phyloP scores from a whole-genome alignment of 2,797 vertebrate species.

The Tauraco hartlaubi region DNA sequence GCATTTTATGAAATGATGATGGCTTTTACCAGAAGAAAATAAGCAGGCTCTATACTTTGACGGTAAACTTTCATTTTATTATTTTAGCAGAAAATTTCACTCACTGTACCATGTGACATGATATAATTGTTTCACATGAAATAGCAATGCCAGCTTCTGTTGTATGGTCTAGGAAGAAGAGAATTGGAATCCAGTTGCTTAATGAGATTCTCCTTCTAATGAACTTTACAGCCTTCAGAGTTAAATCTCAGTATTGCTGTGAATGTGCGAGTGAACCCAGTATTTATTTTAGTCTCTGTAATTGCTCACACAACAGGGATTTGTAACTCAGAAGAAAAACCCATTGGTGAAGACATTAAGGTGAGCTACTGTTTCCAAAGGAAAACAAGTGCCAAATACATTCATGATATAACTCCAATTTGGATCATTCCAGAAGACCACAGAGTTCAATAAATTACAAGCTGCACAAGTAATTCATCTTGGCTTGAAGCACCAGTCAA shows the following conservation, averaged over 20 bases:
- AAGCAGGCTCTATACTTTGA: not conserved
- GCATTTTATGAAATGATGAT: conserved; percentile 43
- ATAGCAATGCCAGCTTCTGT: not conserved
- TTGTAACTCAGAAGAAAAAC: not conserved
- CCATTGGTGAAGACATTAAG: not conserved
- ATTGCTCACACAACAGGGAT: not conserved
- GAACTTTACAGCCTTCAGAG: not conserved
- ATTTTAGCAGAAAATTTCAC: conserved; percentile 39
- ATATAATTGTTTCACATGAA: conserved; percentile 26
- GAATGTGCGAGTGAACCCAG: not conserved
- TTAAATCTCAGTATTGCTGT: not conserved
- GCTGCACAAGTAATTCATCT: conserved; percentile 18
- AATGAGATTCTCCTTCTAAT: not conserved
- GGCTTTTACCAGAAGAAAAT: conserved; percentile 28
- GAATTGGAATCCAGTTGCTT: not conserved
- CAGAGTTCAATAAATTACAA: conserved; percentile 31
- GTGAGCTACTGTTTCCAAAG: not conserved
- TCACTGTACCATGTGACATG: not conserved
- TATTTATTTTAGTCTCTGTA: not conserved
- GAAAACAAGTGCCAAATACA: not conserved
- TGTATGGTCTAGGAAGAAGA: not conserved
- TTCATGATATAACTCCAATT: not conserved
- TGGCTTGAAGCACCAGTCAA: not conserved
- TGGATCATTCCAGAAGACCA: conserved; percentile 20
- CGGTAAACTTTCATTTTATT: conserved; percentile 37